A percentile compares a stretch with the other conserved stretches of the same genome.
Conservation (phyloP, 2,797 vertebrate species). For the Chaenodraco wilsoni region DNA sequence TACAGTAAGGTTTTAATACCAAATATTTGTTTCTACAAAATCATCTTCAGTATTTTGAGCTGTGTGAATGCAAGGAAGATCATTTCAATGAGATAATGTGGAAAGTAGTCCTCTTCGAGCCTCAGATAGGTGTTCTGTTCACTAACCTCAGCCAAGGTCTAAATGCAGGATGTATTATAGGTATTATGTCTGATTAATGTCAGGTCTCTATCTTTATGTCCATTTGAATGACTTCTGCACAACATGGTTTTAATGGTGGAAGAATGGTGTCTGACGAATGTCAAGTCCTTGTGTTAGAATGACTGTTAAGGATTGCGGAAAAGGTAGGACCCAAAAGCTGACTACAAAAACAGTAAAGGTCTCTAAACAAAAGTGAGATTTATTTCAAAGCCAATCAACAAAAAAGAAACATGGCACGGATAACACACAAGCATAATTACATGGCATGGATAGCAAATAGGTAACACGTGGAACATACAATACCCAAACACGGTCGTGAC, state of each 20-base stretch:
- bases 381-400: too few species aligned
- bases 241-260: background rate
- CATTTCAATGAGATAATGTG: too few species aligned
- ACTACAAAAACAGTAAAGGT: too few species aligned
- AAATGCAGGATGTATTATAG: background rate
- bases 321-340: too few species aligned
- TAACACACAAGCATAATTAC: too few species aligned
- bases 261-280: background rate
- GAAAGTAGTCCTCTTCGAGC: background rate
- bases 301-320: too few species aligned
- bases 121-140: background rate
- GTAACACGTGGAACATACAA: too few species aligned
- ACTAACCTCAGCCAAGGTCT: background rate
- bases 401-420: too few species aligned
- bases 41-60: background rate
- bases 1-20: background rate
- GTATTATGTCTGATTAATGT: background rate
- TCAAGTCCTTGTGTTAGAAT: background rate
- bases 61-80: background rate
- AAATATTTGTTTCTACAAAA: slow-evolving; percentile 16
- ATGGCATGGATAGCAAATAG: too few species aligned
- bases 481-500: too few species aligned
- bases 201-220: background rate
- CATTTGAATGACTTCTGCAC: background rate
- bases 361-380: too few species aligned